Percentiles rank a stretch among this genome's conserved stretches.
Conservation (phyloP, 2,888 invertebrate species). For the Eupithecia centaureata region DNA sequence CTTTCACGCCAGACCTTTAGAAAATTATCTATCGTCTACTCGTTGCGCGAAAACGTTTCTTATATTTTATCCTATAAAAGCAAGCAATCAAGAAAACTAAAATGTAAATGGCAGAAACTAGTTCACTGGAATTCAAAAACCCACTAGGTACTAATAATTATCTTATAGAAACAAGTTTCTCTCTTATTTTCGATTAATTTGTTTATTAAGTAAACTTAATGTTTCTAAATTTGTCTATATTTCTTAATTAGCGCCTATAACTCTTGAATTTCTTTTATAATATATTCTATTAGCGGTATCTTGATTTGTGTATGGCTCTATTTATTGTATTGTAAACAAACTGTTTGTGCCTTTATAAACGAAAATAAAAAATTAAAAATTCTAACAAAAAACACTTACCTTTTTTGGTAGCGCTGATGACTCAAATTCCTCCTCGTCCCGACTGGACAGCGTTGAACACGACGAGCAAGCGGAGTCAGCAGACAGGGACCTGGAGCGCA, state of each 20-base stretch:
- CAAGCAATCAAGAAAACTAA: neutral
- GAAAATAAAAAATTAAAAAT: too few species aligned
- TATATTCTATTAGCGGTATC: too few species aligned
- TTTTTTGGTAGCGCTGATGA: constrained; percentile 77
- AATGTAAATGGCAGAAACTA: neutral
- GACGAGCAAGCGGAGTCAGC: constrained; percentile 90
- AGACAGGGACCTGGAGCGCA: constrained; percentile 79
- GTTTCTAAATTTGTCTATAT: too few species aligned
- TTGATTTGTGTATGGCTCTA: too few species aligned
- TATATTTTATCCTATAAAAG: neutral
- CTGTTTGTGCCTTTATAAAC: too few species aligned
- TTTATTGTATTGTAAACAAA: too few species aligned
- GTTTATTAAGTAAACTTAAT: too few species aligned
- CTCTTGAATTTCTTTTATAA: too few species aligned
- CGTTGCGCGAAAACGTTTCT: neutral
- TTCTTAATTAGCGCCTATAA: too few species aligned
- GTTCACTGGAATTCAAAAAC: neutral
- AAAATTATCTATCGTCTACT: neutral
- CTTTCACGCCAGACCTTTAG: neutral
- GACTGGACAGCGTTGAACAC: constrained; percentile 89
- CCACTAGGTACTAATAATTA: too few species aligned
- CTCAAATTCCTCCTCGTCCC: constrained; percentile 86
- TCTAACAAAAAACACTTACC: constrained; percentile 60
- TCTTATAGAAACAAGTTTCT: too few species aligned
- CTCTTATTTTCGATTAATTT: too few species aligned